Evolutionary conservation across 2,113 vertebrate species (phyloP), one percentile per base, ranked within the genome.

Genomic region (Scatophagus argus): DNA sequence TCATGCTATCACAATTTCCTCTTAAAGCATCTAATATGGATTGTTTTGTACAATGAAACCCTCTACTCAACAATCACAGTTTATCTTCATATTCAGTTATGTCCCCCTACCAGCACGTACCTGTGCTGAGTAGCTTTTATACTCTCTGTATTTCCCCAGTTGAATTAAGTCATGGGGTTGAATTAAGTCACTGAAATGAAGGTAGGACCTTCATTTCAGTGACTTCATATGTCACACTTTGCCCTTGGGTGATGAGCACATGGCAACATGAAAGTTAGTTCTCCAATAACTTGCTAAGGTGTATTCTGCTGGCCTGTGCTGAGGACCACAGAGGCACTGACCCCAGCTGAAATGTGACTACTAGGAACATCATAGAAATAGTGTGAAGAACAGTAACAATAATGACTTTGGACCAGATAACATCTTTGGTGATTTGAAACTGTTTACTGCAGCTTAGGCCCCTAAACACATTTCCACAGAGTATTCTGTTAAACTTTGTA

Each of bases 1-100:
- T 77, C 91, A 92, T 93, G 32, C 6, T 56, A 21, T 29, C 6
- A 47, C 27, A 47, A 19, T 71, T 34, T 6, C 8, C 21, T 49
- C 17, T 9, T 6, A 27, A 49, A 38, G 43, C 34, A 9, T 56
- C 7, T 56, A 19, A 39, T 32, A 6, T 36, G 44, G 12, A 44
- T 4, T 5, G 5, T 31, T 25, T 32, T 11, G 16, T 21, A 23
- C n/a, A 38, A 5, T 16, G 4, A 34, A 46, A 5, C 23, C 66
- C 52, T 39, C 11, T 4, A 39, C 32, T n/a, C 4, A 0, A 47
- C 29, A 49, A 21, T 21, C 6, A 3, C 8, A 61, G 11, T 43
- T 51, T 34, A 61, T n/a, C 36, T 58, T 21, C 6, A 5, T 6
- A 23, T 67, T 38, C 13, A 29, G 27, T 3, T 8, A 19, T 41